A percentile compares a stretch with the other conserved stretches of the same genome.
phyloP scores from a whole-genome alignment of 2,888 invertebrate species.

The Pterostichus niger region DNA sequence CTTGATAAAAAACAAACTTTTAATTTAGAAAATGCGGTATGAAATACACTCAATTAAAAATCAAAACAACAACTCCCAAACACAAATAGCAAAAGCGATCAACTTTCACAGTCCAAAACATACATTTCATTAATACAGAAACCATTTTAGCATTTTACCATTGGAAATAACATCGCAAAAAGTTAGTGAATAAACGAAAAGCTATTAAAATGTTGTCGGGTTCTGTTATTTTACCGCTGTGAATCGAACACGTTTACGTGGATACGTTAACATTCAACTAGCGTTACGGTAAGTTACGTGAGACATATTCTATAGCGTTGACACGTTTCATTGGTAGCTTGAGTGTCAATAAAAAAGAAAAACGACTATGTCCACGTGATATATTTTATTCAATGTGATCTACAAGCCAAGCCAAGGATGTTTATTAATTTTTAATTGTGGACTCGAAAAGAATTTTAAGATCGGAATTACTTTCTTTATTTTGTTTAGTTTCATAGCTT shows the following conservation, averaged over 20 bases:
- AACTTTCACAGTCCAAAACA: no score
- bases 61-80: no score
- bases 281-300: conserved; percentile 27
- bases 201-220: conserved; percentile 23
- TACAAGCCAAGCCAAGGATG: neutral
- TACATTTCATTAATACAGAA: no score
- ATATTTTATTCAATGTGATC: conserved; percentile 34
- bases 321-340: conserved; percentile 29
- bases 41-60: no score
- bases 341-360: conserved; percentile 42
- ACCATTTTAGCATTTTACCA: conserved; percentile 5
- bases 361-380: neutral
- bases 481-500: no score
- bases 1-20: no score
- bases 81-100: no score
- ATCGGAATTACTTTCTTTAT: no score
- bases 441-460: no score
- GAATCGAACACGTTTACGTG: conserved; percentile 14
- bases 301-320: conserved; percentile 21
- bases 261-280: conserved; percentile 34
- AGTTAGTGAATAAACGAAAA: conserved; percentile 34
- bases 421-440: conserved; percentile 12
- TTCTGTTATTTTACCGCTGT: conserved; percentile 25
- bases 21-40: no score
- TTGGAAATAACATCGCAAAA: conserved; percentile 15